These are phyloP conservation scores for Drosophila aff. DNA, from an alignment of 1,140 invertebrate genomes.

Conservation along the genomic window DNA sequence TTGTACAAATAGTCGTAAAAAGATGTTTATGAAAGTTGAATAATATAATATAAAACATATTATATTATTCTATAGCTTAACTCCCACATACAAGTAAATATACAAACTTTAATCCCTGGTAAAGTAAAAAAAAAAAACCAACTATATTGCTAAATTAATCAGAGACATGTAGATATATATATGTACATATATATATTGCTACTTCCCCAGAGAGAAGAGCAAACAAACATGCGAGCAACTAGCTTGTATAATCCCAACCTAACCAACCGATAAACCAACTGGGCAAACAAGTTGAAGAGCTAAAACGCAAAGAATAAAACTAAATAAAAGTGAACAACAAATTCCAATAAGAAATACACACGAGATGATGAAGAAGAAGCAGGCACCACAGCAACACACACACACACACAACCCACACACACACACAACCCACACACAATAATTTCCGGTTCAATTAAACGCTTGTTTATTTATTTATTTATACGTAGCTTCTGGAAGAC, in stretches of 20 bases:
- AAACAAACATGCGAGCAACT: conserved; percentile 13
- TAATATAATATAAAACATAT: too few relatives aligned
- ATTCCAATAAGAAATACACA: conserved; percentile 67
- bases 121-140: conserved; percentile 1
- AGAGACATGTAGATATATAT: conserved; percentile 9
- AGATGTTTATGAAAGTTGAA: too few relatives aligned
- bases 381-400: conserved; percentile 3
- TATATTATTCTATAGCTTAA: too few relatives aligned
- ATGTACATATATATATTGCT: background rate
- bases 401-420: conserved; percentile 70
- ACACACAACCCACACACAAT: conserved; percentile 72
- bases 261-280: conserved; percentile 21
- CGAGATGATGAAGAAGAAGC: conserved; percentile 9
- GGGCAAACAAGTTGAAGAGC: conserved; percentile 56
- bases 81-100: background rate
- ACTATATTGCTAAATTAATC: conserved; percentile 29
- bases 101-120: conserved; percentile 4
- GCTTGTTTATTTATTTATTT: conserved; percentile 80
- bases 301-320: conserved; percentile 53
- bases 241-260: conserved; percentile 4
- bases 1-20: background rate
- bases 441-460: conserved; percentile 84
- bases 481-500: background rate
- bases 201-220: conserved; percentile 4
- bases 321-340: conserved; percentile 63